Base-by-base conservation (phyloP, 1,140 invertebrate genomes). In the Heterodera schachtii region DNA sequence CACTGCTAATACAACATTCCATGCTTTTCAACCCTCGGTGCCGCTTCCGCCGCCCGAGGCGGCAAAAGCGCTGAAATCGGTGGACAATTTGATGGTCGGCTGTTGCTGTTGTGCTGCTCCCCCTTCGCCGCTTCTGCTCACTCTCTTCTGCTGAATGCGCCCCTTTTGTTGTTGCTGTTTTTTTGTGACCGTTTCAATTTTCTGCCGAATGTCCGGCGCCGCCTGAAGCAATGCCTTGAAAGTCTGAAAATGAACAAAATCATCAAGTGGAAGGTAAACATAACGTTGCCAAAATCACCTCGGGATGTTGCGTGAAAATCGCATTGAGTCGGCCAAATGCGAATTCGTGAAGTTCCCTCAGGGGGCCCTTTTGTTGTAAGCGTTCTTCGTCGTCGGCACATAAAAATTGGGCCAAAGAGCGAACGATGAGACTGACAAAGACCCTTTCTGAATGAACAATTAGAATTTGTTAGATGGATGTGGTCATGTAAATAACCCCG, bases 401-500 rank as follows among this genome's bases (percentile, higher is more conserved):
- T 5, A 88, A 80, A 60, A 88, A 86, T 69, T 86, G 79, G 13
- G 74, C 75, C 16, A 88, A 78, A 43, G 79, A 76, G 52, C 87
- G 87, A 9, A 85, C 85, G 16, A 90, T 79, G 4, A 89, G 64
- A 75, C 81, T 86, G 13, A 88, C 79, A 67, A 88, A 86, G 52
- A 78, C 41, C 31, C 79, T 13, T 75, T 71, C 84, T 75, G 74
- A 87, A 82, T 73, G 43, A 8, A 49, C 16, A 49, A 49, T 49
- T 6, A 49, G 9, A 49, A 6, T 49, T 6, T 49, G 4, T 44
- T 31, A 82, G 11, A 88, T 66, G 83, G 44, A 81, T 4, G 82
- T 73, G 81, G 31, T 73, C 52, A 75, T 75, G 46, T 73, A 84
- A 93, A 93, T 93, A 92, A 95, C 94, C 92, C 90, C 94, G 93